Percentiles rank a stretch among this genome's conserved stretches.
Evolutionary conservation across 2,797 vertebrate genomes (phyloP).

Genomic region (Paedocypris micromegethes): DNA sequence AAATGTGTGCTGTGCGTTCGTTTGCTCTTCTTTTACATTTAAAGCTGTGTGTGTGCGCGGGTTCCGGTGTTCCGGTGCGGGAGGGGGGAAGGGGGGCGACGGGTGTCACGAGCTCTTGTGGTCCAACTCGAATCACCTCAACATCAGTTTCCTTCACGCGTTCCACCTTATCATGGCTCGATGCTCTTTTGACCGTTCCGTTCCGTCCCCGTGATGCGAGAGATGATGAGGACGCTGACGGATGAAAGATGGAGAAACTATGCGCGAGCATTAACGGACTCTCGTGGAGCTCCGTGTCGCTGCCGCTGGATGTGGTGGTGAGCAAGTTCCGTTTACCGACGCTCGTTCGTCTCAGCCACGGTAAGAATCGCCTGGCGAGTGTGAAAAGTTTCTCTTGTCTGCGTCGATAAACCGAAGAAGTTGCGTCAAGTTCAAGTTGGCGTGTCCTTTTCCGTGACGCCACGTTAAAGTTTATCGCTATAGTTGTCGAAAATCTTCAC

Average conservation of each 20-base stretch:
- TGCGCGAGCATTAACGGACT: constrained; percentile 84
- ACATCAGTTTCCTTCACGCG: constrained; percentile 10
- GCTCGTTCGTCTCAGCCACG: constrained; percentile 82
- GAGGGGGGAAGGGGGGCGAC: background rate
- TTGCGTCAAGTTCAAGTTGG: too few species aligned
- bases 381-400: too few species aligned
- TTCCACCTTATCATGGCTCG: constrained; percentile 42
- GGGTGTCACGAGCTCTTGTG: constrained; percentile 18
- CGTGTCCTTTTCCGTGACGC: too few species aligned
- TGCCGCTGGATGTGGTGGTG: constrained; percentile 90
- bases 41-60: background rate
- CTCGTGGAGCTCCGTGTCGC: constrained; percentile 84
- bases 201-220: constrained; percentile 31
- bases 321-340: constrained; percentile 89
- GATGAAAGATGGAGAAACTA: constrained; percentile 84
- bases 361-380: constrained; percentile 58
- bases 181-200: constrained; percentile 37
- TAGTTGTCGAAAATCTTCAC: too few species aligned
- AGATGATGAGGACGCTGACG: constrained; percentile 69
- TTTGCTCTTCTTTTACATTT: too few species aligned
- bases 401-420: too few species aligned
- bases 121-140: constrained; percentile 5
- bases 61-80: constrained; percentile 17
- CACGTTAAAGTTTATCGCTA: too few species aligned
- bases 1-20: background rate